phyloP scores from a whole-genome alignment of 2,888 invertebrate genomes.

The Hydroisotoma schaefferi region DNA sequence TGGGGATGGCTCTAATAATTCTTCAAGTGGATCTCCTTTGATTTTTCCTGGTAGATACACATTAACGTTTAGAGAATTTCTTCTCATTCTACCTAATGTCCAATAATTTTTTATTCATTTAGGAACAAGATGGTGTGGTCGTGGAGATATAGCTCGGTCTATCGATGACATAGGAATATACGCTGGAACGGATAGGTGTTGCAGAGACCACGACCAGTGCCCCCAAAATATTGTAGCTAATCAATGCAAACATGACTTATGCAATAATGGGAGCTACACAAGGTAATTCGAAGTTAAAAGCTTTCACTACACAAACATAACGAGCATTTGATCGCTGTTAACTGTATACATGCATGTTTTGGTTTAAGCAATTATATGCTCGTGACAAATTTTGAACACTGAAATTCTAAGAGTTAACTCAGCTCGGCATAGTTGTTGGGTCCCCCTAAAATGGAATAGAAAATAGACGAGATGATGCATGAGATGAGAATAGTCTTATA shows the following conservation, averaged over 20 bases:
- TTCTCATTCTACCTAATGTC: background rate
- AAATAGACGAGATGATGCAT: too few relatives aligned
- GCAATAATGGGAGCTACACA: slow-evolving; percentile 65
- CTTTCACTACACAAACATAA: too few relatives aligned
- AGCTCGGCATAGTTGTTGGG: too few relatives aligned
- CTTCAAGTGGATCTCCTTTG: slow-evolving; percentile 3
- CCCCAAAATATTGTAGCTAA: slow-evolving; percentile 60
- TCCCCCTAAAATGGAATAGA: too few relatives aligned
- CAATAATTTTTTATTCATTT: slow-evolving; percentile 28
- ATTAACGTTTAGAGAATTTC: background rate
- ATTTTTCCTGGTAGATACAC: slow-evolving; percentile 11
- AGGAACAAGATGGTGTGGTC: slow-evolving; percentile 75
- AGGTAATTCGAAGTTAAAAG: slow-evolving; percentile 58
- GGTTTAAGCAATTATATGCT: background rate
- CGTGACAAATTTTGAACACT: background rate
- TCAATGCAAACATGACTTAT: slow-evolving; percentile 59
- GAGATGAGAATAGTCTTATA: too few relatives aligned
- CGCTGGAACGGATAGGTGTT: slow-evolving; percentile 65
- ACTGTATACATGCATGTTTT: background rate
- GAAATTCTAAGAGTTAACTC: too few relatives aligned
- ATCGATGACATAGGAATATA: slow-evolving; percentile 63
- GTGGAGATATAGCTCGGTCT: slow-evolving; percentile 61
- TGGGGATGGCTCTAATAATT: background rate
- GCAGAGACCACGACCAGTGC: slow-evolving; percentile 66
- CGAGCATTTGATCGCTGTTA: too few relatives aligned